Evolutionary conservation across 2,797 vertebrate genomes (phyloP), one percentile per base, ranked within the genome.

Genomic region (Falco naumanni): DNA sequence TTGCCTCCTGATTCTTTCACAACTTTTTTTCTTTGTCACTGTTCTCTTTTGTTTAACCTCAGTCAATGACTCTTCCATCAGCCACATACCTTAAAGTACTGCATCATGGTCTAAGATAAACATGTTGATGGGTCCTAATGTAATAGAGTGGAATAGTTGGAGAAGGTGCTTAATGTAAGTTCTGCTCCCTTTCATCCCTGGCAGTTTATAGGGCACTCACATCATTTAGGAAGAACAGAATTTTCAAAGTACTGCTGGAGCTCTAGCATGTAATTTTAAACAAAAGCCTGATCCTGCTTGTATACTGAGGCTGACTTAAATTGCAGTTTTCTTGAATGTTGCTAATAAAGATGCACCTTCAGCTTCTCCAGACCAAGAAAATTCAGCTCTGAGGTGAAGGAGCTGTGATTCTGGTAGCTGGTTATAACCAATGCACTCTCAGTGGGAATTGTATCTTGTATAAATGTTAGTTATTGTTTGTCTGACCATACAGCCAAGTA

Each of bases 241-340:
- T 10, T 74, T 37, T 47, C 28, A 6, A 20, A 33, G 51, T 22
- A 1, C 33, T 13, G 34, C 64, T 54, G 79, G 31, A 50, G 25
- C 33, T 64, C 31, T 9, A 3, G 56, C 4, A 1, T 60, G 71
- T 5, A 1, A 4, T 21, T 77, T 69, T 26, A 34, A 70, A 54
- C 9, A 13, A 29, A 53, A 41, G 9, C 18, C n/a, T 10, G 29
- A 9, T 19, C 31, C 47, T 25, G 0, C 39, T 0, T 47, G 45
- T 4, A 54, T 33, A 2, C 18, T 6, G 53, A 43, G 79, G 29
- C 22, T 33, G n/a, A 9, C 53, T 45, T 17, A 5, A 57, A 2
- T 3, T 16, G 31, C 54, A 2, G 6, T 5, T 54, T 39, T 39
- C 63, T 39, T 17, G 13, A 10, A 14, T 5, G 13, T 6, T 22